Evolutionary conservation across 2,888 invertebrate species (phyloP), one percentile per base, ranked within the genome.

Genomic region (Zygogramma bicolorata): DNA sequence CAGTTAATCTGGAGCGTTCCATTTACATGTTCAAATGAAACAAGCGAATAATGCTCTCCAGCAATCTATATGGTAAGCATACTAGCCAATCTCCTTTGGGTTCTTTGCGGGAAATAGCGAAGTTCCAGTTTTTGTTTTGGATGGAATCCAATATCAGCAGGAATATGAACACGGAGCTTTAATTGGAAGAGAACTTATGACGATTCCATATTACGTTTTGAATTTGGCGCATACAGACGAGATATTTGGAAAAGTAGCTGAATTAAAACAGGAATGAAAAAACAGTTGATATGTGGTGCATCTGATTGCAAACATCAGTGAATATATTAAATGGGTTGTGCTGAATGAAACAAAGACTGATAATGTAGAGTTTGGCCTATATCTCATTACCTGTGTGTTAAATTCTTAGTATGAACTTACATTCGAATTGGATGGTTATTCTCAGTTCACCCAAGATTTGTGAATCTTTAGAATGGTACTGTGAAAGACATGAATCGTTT

Each of bases 61-160:
- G 46, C 68, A 71, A 71, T 74, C 66, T 74, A 71, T 68, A 74
- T 74, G 71, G 74, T 71, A 69, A 74, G 66, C 20, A 46, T 13
- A 46, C 46, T 13, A 46, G 40, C 63, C 40, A 40, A 46, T 46
- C 42, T 63, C 40, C 46, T 22, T 46, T 46, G 31, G 22, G 13
- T 63, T 63, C 29, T 63, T 63, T 34, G 34, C 20, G n/a, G 42
- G 18, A 29, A 62, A 62, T 38, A 18, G 46, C 18, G 27, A 13
- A 53, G 25, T 53, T 53, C 27, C 27, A 53, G 25, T 25, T 18
- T 46, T 40, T 31, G 42, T 46, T 49, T 31, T 27, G 22, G 46
- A 46, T 29, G 29, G 31, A 20, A 63, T 63, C 29, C 31, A 46
- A 29, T 46, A 46, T 46, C 18, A n/a, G 46, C 27, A 13, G 0